These are phyloP conservation scores for Diuraphis noxia DNA, from an alignment of 1,140 invertebrate species.

Conservation along the genomic window DNA sequence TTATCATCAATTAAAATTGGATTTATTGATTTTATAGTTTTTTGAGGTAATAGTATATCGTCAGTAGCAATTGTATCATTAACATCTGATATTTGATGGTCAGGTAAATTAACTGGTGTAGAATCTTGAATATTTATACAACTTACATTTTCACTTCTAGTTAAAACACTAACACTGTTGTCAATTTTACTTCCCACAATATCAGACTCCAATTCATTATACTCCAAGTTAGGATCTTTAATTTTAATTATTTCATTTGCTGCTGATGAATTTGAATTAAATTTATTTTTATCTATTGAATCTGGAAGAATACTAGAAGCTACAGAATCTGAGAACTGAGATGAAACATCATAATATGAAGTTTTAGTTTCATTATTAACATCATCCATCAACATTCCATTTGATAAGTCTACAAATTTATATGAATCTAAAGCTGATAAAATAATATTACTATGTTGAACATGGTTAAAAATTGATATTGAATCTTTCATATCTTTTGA, in stretches of 20 bases:
- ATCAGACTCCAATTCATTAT: background rate
- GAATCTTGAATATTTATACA: background rate
- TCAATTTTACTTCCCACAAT: background rate
- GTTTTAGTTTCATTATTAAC: background rate
- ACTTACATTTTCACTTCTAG: background rate
- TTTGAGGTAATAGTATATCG: background rate
- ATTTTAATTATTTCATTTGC: background rate
- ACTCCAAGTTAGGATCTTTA: background rate
- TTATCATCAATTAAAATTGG: background rate
- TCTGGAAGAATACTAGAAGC: background rate
- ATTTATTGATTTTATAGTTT: background rate
- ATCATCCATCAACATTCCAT: background rate
- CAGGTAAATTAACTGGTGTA: background rate
- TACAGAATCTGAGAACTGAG: background rate
- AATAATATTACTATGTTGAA: background rate
- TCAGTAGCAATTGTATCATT: background rate
- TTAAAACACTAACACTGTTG: background rate
- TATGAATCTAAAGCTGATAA: background rate
- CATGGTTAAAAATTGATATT: background rate
- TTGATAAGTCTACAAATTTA: conserved; percentile 33
- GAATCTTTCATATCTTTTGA: background rate
- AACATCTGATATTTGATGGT: background rate
- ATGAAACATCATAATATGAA: background rate
- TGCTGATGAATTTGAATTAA: background rate
- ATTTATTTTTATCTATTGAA: background rate